Conservation (phyloP, 2,888 invertebrate species). For the Aradus depressus region DNA sequence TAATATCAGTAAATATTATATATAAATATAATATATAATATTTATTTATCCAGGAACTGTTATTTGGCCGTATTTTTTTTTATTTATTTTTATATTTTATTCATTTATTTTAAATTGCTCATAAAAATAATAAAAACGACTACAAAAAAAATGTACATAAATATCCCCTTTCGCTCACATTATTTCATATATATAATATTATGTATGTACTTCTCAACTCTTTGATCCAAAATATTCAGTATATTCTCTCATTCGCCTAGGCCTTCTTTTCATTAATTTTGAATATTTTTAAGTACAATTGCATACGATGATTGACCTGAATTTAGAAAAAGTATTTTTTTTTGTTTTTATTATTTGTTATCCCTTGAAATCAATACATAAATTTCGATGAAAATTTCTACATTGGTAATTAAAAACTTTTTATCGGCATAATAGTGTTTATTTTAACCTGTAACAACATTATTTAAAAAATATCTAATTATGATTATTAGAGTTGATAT, state of each 20-base stretch:
- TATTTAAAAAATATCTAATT: no score
- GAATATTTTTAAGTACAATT: not conserved
- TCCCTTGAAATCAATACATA: no score
- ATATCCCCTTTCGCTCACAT: conserved; percentile 14
- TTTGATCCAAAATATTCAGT: not conserved
- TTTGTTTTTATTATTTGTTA: no score
- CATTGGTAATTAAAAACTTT: no score
- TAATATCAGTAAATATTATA: conserved; percentile 14
- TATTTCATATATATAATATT: conserved; percentile 3
- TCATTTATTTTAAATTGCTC: conserved; percentile 11
- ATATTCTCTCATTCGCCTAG: not conserved
- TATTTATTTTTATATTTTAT: conserved; percentile 5
- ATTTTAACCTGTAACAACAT: no score
- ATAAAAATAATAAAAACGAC: conserved; percentile 9
- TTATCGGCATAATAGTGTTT: no score
- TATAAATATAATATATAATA: conserved; percentile 1
- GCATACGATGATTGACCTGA: no score
- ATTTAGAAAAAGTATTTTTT: no score
- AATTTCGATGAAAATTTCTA: no score
- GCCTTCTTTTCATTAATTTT: not conserved
- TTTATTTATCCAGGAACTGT: conserved; percentile 22
- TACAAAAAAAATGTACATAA: not conserved
- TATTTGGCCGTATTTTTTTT: conserved; percentile 10
- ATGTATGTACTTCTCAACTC: not conserved
- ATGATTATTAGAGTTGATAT: no score